These are phyloP conservation scores for Acridotheres tristis DNA, from an alignment of 2,797 vertebrate species.

Conservation along the genomic window DNA sequence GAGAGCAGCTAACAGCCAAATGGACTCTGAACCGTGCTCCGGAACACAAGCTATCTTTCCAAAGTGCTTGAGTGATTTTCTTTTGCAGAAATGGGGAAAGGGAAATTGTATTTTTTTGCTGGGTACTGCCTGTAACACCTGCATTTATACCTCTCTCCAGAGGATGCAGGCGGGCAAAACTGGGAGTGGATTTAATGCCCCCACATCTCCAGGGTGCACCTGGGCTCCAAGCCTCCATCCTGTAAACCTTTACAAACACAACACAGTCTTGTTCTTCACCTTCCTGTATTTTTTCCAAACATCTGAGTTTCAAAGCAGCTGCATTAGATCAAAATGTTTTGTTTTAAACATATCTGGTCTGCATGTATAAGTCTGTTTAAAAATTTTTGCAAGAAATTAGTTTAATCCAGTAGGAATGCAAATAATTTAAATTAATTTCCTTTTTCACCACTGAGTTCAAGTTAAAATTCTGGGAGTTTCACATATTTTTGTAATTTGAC, in stretches of 20 bases:
- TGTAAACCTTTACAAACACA: neutral
- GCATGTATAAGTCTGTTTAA: neutral
- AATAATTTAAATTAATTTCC: neutral
- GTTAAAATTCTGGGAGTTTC: neutral
- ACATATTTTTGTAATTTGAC: neutral
- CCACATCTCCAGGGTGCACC: accelerated
- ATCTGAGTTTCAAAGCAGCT: neutral
- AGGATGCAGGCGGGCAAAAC: neutral
- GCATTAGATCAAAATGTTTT: neutral
- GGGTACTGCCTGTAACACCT: neutral
- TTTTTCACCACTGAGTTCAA: neutral
- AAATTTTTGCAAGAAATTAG: neutral
- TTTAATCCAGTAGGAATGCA: neutral
- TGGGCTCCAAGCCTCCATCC: neutral
- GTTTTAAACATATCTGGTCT: neutral
- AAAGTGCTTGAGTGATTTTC: neutral
- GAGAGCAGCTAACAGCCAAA: neutral
- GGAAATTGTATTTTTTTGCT: neutral
- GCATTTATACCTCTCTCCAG: neutral
- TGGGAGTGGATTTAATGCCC: no score
- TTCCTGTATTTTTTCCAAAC: neutral
- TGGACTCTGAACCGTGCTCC: neutral
- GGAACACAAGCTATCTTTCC: neutral
- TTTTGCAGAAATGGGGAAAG: neutral
- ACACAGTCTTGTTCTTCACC: neutral